phyloP scores from a whole-genome alignment of 2,113 vertebrate genomes.

The Spea bombifrons region DNA sequence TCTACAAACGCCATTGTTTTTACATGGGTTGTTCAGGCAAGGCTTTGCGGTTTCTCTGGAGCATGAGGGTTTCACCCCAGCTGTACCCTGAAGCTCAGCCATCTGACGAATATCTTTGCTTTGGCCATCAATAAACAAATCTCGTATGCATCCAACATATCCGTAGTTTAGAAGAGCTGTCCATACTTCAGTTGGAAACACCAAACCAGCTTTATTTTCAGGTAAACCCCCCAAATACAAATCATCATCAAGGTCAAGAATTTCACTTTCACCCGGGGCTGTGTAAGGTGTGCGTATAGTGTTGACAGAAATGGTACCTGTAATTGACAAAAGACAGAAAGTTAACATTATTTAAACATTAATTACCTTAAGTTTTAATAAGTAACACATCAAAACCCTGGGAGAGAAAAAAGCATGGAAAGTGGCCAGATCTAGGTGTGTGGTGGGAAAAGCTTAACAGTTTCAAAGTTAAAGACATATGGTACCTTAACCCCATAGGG shows the following conservation, averaged over 20 bases:
- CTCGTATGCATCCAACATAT: constrained; percentile 96
- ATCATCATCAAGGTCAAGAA: constrained; percentile 93
- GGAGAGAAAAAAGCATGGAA: background rate
- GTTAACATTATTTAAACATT: background rate
- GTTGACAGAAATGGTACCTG: constrained; percentile 95
- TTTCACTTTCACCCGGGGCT: constrained; percentile 94
- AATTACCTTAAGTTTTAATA: too few relatives aligned
- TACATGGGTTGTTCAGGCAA: constrained; percentile 95
- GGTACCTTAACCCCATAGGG: too few relatives aligned
- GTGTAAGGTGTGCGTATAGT: constrained; percentile 89
- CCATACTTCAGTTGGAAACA: constrained; percentile 97
- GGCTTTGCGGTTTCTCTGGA: constrained; percentile 90
- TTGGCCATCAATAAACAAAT: constrained; percentile 96
- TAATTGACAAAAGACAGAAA: constrained; percentile 22
- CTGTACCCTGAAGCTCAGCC: constrained; percentile 89
- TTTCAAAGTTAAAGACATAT: too few relatives aligned
- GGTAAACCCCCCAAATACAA: constrained; percentile 93
- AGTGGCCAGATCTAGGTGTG: background rate
- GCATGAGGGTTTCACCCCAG: constrained; percentile 95
- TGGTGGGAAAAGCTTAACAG: too few relatives aligned
- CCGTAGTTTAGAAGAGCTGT: constrained; percentile 96
- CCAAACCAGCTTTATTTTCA: constrained; percentile 88
- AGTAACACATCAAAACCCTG: constrained; percentile 2
- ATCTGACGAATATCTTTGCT: constrained; percentile 94
- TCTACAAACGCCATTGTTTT: constrained; percentile 90